Conservation (phyloP, 2,113 vertebrate genomes). For the Anhinga anhinga region DNA sequence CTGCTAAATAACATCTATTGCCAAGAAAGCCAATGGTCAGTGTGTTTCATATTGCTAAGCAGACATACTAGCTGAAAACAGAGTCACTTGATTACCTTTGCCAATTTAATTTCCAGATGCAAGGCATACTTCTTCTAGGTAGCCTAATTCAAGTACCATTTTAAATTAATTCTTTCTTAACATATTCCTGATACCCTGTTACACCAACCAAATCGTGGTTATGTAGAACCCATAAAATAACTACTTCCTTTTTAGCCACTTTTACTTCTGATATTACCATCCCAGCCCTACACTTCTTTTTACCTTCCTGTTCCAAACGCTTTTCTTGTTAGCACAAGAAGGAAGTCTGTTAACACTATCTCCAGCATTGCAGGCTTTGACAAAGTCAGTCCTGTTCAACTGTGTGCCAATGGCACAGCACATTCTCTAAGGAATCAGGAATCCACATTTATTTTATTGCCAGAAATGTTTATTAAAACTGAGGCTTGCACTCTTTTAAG, state of each 20-base stretch:
- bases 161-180: neutral
- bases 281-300: neutral
- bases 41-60: neutral
- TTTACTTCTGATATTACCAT: neutral
- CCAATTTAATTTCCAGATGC: neutral
- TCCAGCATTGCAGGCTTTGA: neutral
- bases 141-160: neutral
- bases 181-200: neutral
- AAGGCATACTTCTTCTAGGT: neutral
- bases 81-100: neutral
- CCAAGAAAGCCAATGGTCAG: neutral
- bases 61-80: neutral
- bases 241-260: neutral
- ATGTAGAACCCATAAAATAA: neutral
- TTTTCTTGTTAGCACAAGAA: neutral
- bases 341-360: neutral
- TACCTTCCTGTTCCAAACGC: neutral
- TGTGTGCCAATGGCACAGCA: neutral
- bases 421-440: neutral
- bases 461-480: neutral
- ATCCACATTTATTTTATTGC: neutral
- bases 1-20: neutral
- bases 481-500: neutral
- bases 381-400: neutral
- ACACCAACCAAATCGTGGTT: neutral